phyloP scores from a whole-genome alignment of 1,140 invertebrate species.

The Eubasilissa regina region DNA sequence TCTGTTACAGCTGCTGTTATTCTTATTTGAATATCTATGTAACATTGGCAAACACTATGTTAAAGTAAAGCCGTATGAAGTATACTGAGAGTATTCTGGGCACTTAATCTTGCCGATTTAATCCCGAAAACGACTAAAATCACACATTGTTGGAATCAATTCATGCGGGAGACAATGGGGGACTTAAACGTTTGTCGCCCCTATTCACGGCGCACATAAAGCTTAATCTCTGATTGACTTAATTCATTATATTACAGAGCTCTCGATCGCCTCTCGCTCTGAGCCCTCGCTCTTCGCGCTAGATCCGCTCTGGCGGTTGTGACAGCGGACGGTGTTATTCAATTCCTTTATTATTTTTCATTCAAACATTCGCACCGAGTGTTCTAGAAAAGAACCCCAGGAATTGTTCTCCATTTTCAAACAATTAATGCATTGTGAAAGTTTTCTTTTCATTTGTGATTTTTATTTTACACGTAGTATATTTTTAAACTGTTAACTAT shows the following conservation, averaged over 20 bases:
- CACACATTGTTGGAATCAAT: conserved; percentile 19
- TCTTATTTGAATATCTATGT: no score
- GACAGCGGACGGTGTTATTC: conserved; percentile 9
- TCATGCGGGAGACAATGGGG: not conserved
- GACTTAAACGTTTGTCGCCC: not conserved
- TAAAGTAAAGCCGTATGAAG: not conserved
- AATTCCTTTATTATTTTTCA: conserved; percentile 50
- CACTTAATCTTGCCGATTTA: not conserved
- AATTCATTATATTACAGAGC: conserved; percentile 24
- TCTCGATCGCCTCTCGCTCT: not conserved
- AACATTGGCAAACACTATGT: no score
- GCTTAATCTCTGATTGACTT: not conserved
- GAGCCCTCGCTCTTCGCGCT: not conserved
- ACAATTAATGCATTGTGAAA: no score
- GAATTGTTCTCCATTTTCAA: no score
- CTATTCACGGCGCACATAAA: not conserved
- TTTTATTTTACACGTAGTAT: no score
- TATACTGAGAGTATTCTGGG: not conserved
- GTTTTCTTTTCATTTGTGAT: no score
- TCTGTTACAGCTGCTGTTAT: no score
- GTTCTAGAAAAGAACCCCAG: not conserved
- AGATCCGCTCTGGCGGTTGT: not conserved
- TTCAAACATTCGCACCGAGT: not conserved
- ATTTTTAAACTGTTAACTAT: no score
- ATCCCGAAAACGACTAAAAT: not conserved